Percentiles rank a stretch among this genome's conserved stretches.
Evolutionary conservation across 64 coral and sea anemone genomes (phyloP).

Genomic region (Exaiptasia diaphana): DNA sequence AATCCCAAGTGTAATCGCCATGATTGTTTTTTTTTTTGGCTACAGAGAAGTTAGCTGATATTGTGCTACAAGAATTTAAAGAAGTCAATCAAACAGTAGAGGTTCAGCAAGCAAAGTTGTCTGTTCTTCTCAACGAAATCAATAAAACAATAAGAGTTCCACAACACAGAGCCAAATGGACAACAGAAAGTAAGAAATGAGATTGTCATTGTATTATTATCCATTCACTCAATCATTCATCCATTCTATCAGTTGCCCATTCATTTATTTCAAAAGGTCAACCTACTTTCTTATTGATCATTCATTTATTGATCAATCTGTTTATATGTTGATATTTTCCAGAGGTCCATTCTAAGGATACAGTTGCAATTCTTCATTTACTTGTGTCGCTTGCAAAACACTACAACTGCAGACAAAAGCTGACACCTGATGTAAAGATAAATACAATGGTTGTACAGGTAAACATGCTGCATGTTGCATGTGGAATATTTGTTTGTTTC

Average conservation of each 20-base stretch:
- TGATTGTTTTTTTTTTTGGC: conserved; percentile 2
- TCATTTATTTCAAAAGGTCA: too few relatives aligned
- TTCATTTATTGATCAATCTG: too few relatives aligned
- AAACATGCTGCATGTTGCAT: not conserved
- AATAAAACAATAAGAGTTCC: conserved; percentile 78
- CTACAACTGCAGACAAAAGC: conserved; percentile 64
- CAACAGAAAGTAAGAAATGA: conserved; percentile 62
- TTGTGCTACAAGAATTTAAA: conserved; percentile 87
- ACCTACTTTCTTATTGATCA: too few relatives aligned
- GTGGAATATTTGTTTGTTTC: not conserved
- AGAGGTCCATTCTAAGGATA: conserved; percentile 88
- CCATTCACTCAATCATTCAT: too few relatives aligned
- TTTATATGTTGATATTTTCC: not conserved
- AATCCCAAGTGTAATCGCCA: too few relatives aligned
- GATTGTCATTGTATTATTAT: not conserved
- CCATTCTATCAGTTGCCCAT: too few relatives aligned
- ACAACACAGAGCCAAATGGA: conserved; percentile 80
- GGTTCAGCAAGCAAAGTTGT: conserved; percentile 87
- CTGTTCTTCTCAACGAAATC: conserved; percentile 56
- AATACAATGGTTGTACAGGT: conserved; percentile 92
- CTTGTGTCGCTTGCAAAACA: conserved; percentile 80
- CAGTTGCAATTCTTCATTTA: conserved; percentile 92
- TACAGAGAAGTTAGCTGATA: conserved; percentile 86
- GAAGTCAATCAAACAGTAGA: conserved; percentile 94
- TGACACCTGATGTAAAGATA: conserved; percentile 75